Percentiles rank a stretch among this genome's conserved stretches.
These are phyloP conservation scores for Drosophila kanekoi DNA, from an alignment of 2,888 invertebrate species.

Conservation along the genomic window DNA sequence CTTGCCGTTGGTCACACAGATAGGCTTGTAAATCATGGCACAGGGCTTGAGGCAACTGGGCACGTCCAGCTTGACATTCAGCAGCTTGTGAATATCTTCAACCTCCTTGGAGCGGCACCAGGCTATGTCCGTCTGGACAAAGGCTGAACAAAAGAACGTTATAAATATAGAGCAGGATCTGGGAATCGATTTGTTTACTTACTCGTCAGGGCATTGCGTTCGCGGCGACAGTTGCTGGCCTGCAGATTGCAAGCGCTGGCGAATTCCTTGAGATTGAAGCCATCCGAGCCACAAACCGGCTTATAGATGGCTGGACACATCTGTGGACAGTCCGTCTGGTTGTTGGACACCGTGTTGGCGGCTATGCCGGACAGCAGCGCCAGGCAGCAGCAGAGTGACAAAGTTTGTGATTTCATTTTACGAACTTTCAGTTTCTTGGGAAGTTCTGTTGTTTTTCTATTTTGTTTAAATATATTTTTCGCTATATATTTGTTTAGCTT, in stretches of 20 bases:
- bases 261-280: constrained; percentile 71
- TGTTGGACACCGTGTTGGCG: constrained; percentile 56
- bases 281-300: constrained; percentile 79
- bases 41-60: constrained; percentile 73
- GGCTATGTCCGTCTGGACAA: constrained; percentile 64
- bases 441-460: constrained; percentile 16
- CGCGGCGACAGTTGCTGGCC: constrained; percentile 74
- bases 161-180: not conserved
- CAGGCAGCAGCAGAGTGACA: constrained; percentile 53
- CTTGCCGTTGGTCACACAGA: constrained; percentile 81
- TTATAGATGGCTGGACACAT: constrained; percentile 68
- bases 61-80: constrained; percentile 60
- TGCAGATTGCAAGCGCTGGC: constrained; percentile 70
- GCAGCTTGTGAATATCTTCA: constrained; percentile 53
- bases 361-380: constrained; percentile 48
- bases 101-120: constrained; percentile 80
- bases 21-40: constrained; percentile 76
- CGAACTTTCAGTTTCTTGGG: constrained; percentile 18
- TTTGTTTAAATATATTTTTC: constrained; percentile 13
- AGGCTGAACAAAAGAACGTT: constrained; percentile 51
- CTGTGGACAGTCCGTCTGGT: constrained; percentile 68
- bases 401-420: constrained; percentile 48
- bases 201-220: constrained; percentile 61
- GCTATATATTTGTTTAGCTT: constrained; percentile 16
- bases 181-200: constrained; percentile 21